Evolutionary conservation across 2,797 vertebrate species (phyloP).

Genomic region (Clarias laeviceps): DNA sequence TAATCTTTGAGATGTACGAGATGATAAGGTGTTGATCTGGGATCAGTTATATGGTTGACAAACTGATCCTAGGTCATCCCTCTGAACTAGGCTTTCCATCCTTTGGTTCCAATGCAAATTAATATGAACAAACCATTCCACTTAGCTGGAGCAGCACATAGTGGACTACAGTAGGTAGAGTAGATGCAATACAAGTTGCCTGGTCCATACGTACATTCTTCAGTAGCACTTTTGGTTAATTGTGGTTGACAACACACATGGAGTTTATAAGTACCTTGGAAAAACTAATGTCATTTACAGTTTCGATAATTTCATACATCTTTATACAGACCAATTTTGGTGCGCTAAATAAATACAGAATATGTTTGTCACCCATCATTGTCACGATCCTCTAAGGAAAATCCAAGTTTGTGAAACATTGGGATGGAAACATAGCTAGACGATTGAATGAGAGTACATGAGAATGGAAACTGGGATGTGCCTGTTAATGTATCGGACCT

Average conservation of each 20-base stretch:
- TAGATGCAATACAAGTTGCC: background rate
- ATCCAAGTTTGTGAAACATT: background rate
- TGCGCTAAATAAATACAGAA: background rate
- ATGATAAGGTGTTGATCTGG: slow-evolving; percentile 21
- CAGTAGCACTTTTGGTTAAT: background rate
- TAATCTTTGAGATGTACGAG: slow-evolving; percentile 34
- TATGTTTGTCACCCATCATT: background rate
- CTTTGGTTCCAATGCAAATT: background rate
- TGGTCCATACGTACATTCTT: background rate
- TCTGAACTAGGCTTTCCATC: slow-evolving; percentile 19
- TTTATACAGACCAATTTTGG: background rate
- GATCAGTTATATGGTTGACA: slow-evolving; percentile 6
- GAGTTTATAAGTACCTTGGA: background rate
- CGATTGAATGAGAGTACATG: background rate
- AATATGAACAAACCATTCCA: no score
- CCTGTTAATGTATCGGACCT: slow-evolving; percentile 3
- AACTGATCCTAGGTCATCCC: slow-evolving; percentile 28
- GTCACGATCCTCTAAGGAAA: background rate
- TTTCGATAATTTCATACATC: background rate
- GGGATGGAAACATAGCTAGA: slow-evolving; percentile 3
- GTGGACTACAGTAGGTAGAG: background rate
- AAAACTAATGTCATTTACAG: background rate
- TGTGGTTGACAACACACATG: background rate
- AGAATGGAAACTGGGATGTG: slow-evolving; percentile 25
- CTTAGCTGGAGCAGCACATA: background rate